Conservation (phyloP, 2,888 invertebrate species). For the Lithophane socia region DNA sequence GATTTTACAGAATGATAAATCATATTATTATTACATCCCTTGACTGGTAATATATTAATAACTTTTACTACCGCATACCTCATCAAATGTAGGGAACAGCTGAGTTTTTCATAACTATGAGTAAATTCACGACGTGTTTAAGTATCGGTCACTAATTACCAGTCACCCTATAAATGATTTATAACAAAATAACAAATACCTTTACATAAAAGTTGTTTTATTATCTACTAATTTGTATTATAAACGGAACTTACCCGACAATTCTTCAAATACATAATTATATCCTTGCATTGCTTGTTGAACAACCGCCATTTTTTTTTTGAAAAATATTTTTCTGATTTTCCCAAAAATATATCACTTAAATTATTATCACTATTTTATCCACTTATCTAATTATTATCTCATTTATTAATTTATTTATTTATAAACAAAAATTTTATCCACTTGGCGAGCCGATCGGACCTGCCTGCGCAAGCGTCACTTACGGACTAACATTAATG, state of each 20-base stretch:
- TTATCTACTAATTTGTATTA: too few relatives aligned
- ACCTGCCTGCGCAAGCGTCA: conserved; percentile 33
- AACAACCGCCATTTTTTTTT: conserved; percentile 52
- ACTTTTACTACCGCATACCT: too few relatives aligned
- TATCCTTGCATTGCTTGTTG: conserved; percentile 62
- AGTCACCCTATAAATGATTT: too few relatives aligned
- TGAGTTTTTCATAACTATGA: too few relatives aligned
- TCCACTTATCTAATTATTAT: conserved; percentile 4
- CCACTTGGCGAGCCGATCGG: neutral
- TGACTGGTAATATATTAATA: too few relatives aligned
- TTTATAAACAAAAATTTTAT: neutral
- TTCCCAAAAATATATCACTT: conserved; percentile 3
- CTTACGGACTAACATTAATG: conserved; percentile 27
- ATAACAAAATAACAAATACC: neutral
- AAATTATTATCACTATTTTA: conserved; percentile 12
- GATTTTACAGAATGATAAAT: neutral
- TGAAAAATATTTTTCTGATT: neutral
- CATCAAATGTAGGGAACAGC: too few relatives aligned
- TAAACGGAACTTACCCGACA: conserved; percentile 53
- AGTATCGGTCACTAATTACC: too few relatives aligned
- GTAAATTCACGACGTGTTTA: too few relatives aligned
- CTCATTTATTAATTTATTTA: neutral
- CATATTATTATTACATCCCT: neutral
- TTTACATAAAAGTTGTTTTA: too few relatives aligned
- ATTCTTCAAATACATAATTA: conserved; percentile 61